Conservation (phyloP, 1,140 invertebrate genomes). For the Saccostrea glomerata region DNA sequence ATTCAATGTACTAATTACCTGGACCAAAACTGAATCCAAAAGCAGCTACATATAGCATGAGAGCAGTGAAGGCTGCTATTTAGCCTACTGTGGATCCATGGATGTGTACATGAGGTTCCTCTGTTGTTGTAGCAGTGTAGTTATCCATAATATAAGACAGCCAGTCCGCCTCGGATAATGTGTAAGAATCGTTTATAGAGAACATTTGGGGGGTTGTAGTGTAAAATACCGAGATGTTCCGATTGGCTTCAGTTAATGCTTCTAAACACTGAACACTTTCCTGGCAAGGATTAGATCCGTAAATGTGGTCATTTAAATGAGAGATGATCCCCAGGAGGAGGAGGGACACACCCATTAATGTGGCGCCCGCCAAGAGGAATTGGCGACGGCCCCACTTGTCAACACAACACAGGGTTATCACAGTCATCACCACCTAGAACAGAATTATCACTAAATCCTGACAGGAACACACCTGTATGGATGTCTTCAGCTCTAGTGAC, state of each 20-base stretch:
- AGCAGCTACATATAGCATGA: constrained; percentile 69
- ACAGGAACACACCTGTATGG: constrained; percentile 52
- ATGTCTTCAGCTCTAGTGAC: constrained; percentile 66
- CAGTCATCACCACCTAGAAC: constrained; percentile 67
- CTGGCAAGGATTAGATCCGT: constrained; percentile 41
- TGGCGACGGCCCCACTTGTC: constrained; percentile 70
- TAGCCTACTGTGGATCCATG: constrained; percentile 51
- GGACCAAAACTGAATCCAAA: constrained; percentile 73
- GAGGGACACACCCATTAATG: constrained; percentile 62
- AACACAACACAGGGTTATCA: constrained; percentile 67
- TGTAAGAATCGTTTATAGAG: neutral
- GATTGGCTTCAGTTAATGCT: neutral
- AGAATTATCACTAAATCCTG: neutral
- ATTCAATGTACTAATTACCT: constrained; percentile 52
- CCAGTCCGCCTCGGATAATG: neutral
- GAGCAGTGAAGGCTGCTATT: constrained; percentile 51
- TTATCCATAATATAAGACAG: constrained; percentile 9
- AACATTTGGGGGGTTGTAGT: constrained; percentile 4
- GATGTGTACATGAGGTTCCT: constrained; percentile 17
- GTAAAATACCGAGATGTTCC: neutral
- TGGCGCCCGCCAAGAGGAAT: constrained; percentile 66
- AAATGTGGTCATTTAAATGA: constrained; percentile 54
- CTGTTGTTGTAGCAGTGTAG: neutral
- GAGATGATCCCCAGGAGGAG: constrained; percentile 62
- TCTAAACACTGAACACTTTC: constrained; percentile 40